These are phyloP conservation scores for Rostratula benghalensis DNA, from an alignment of 2,113 vertebrate species.

Conservation along the genomic window DNA sequence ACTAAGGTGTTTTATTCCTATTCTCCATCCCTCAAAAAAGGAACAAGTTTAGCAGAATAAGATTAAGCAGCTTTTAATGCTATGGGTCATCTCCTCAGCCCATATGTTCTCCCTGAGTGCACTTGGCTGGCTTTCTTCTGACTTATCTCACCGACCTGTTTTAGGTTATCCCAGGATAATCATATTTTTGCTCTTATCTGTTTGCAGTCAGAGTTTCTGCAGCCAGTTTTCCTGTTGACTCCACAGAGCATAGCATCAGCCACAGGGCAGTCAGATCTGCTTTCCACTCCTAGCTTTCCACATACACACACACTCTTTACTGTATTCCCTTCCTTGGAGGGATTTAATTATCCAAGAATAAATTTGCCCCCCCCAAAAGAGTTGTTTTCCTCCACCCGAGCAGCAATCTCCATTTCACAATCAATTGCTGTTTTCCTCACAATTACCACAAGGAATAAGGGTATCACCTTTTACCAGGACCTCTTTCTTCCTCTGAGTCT, in stretches of 20 bases:
- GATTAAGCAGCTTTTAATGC: background rate
- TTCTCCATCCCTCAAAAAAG: background rate
- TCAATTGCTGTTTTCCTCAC: background rate
- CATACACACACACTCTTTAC: background rate
- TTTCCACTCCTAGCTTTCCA: background rate
- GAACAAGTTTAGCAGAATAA: background rate
- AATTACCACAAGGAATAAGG: background rate
- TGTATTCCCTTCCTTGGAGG: background rate
- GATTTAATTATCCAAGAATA: background rate
- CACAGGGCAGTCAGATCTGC: background rate
- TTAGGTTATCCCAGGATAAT: background rate
- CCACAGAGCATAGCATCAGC: background rate
- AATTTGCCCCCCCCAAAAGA: background rate
- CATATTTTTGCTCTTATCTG: background rate
- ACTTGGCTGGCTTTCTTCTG: background rate
- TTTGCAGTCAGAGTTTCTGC: background rate
- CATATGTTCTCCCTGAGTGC: background rate
- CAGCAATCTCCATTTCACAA: background rate
- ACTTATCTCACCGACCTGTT: slow-evolving; percentile 7
- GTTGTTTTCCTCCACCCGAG: background rate
- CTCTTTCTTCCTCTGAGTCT: background rate
- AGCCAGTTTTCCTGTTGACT: background rate
- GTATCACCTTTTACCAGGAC: background rate
- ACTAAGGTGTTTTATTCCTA: background rate
- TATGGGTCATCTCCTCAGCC: background rate